Conservation (phyloP, 2,113 vertebrate genomes). For the Piprites chloris region DNA sequence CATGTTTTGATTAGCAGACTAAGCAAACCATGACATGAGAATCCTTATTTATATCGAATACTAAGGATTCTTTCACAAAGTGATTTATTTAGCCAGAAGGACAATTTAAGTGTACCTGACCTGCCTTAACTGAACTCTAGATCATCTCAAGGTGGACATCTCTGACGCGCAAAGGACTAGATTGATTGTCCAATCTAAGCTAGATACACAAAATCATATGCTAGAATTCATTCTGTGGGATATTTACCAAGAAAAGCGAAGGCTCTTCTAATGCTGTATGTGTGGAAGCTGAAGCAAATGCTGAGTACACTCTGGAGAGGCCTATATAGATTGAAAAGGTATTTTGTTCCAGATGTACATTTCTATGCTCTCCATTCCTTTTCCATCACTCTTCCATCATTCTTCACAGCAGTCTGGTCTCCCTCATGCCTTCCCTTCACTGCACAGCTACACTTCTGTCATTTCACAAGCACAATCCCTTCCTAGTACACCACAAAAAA, state of each 20-base stretch:
- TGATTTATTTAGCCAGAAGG: background rate
- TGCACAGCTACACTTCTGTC: background rate
- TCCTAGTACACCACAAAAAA: background rate
- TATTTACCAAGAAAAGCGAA: background rate
- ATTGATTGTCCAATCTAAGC: background rate
- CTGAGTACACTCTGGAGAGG: background rate
- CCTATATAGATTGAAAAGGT: background rate
- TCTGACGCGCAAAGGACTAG: background rate
- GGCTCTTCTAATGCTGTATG: background rate
- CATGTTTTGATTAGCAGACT: conserved; percentile 48
- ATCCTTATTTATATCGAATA: background rate
- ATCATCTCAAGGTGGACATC: background rate
- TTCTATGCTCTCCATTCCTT: background rate
- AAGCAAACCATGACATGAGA: conserved; percentile 22
- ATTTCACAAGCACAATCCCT: background rate
- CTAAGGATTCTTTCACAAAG: background rate
- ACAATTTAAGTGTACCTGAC: background rate
- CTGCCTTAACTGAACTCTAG: background rate
- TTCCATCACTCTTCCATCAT: background rate
- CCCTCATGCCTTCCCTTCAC: background rate
- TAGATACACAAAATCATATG: background rate
- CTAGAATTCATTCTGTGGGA: background rate
- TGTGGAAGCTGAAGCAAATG: background rate
- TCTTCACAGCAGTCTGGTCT: background rate
- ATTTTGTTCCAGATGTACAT: background rate